A percentile compares a stretch with the other conserved stretches of the same genome.
phyloP scores from a whole-genome alignment of 1,140 invertebrate genomes.

The Parapsyche elsis region DNA sequence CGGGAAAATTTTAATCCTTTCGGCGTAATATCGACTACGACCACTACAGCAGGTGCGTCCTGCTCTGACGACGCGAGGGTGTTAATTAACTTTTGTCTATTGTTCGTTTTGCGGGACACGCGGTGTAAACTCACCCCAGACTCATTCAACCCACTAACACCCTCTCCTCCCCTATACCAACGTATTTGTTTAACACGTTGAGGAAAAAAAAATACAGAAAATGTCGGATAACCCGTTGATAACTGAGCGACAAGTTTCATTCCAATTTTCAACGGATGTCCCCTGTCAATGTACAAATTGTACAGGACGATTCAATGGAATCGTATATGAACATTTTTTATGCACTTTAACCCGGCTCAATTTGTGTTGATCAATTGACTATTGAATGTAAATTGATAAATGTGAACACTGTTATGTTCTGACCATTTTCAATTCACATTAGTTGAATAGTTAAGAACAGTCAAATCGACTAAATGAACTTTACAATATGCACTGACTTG shows the following conservation, averaged over 20 bases:
- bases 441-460: too few species aligned
- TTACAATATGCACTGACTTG: too few species aligned
- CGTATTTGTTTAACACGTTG: not conserved
- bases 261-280: not conserved
- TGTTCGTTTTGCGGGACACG: conserved; percentile 1
- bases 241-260: conserved; percentile 4
- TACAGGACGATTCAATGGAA: too few species aligned
- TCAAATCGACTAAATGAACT: too few species aligned
- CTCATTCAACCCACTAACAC: too few species aligned
- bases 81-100: conserved; percentile 32
- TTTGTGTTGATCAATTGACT: too few species aligned
- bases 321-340: too few species aligned
- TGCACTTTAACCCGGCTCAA: too few species aligned
- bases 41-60: not conserved
- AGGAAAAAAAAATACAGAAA: not conserved
- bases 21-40: not conserved
- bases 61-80: not conserved
- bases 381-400: too few species aligned
- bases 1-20: conserved; percentile 2
- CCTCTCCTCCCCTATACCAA: too few species aligned
- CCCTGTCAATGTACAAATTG: not conserved
- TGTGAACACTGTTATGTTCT: too few species aligned
- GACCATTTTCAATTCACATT: too few species aligned
- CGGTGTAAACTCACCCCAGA: not conserved
- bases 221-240: not conserved